Conservation (phyloP, 2,888 invertebrate genomes). For the Temnothorax ravouxi region DNA sequence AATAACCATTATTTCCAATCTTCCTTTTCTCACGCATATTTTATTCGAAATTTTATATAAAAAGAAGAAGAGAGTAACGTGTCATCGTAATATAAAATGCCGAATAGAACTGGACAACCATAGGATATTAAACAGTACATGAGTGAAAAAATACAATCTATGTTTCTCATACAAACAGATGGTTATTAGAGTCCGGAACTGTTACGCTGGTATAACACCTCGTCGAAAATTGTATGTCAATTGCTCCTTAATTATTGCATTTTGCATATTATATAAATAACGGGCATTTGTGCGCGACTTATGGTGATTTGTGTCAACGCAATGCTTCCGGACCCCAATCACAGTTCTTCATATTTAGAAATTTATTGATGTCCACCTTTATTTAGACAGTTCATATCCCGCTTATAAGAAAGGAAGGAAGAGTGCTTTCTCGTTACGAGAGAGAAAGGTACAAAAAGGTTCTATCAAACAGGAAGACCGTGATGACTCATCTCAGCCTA, state of each 20-base stretch:
- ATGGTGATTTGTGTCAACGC: slow-evolving; percentile 38
- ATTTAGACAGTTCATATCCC: slow-evolving; percentile 50
- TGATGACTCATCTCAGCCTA: slow-evolving; percentile 48
- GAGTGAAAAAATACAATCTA: slow-evolving; percentile 76
- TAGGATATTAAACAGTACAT: slow-evolving; percentile 65
- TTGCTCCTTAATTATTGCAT: slow-evolving; percentile 23
- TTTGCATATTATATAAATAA: slow-evolving; percentile 20
- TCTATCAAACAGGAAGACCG: slow-evolving; percentile 52
- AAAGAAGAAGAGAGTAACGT: slow-evolving; percentile 59
- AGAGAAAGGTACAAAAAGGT: slow-evolving; percentile 48
- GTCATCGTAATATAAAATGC: slow-evolving; percentile 68
- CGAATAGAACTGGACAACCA: slow-evolving; percentile 66
- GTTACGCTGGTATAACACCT: slow-evolving; percentile 54
- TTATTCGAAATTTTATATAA: slow-evolving; percentile 67
- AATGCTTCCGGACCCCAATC: slow-evolving; percentile 69
- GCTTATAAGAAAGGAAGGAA: slow-evolving; percentile 12
- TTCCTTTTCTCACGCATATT: slow-evolving; percentile 70
- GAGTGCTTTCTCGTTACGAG: slow-evolving; percentile 14
- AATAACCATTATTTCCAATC: slow-evolving; percentile 70
- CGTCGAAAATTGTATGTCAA: slow-evolving; percentile 26
- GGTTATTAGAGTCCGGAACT: slow-evolving; percentile 71
- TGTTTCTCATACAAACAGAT: slow-evolving; percentile 75
- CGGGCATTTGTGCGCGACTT: slow-evolving; percentile 15
- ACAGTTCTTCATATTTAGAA: slow-evolving; percentile 61
- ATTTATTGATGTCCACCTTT: slow-evolving; percentile 61